Percentiles rank a stretch among this genome's conserved stretches.
These are phyloP conservation scores for Tineola bisselliella DNA, from an alignment of 2,888 invertebrate genomes.

Conservation along the genomic window DNA sequence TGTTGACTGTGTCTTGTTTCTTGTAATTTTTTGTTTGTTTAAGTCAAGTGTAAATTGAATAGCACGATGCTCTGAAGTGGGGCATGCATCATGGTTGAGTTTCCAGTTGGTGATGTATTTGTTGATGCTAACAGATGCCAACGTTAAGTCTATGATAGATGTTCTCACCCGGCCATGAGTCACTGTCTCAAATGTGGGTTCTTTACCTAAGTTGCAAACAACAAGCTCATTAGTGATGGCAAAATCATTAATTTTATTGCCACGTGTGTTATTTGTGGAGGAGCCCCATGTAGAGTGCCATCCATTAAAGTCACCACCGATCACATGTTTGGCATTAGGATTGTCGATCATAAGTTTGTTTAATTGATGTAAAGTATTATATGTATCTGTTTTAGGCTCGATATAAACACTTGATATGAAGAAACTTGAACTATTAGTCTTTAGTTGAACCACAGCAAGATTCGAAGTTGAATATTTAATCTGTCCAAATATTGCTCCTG, in stretches of 20 bases:
- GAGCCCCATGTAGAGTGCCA: constrained; percentile 21
- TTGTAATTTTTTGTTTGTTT: too few relatives aligned
- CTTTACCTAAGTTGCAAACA: constrained; percentile 15
- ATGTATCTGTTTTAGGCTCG: not conserved
- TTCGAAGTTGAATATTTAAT: constrained; percentile 12
- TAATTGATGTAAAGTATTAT: not conserved
- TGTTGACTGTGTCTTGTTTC: too few relatives aligned
- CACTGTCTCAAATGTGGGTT: constrained; percentile 17
- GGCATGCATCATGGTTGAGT: constrained; percentile 10
- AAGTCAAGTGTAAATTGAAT: constrained; percentile 13
- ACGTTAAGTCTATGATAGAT: constrained; percentile 17
- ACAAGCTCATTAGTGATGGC: constrained; percentile 14
- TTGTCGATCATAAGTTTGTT: not conserved
- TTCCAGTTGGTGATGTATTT: constrained; percentile 15
- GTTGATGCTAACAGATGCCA: not conserved
- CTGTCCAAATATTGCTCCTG: constrained; percentile 9
- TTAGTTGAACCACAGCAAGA: not conserved
- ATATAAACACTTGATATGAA: not conserved
- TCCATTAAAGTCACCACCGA: constrained; percentile 22
- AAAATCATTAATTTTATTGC: constrained; percentile 8
- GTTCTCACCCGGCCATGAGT: constrained; percentile 8
- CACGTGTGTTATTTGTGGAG: constrained; percentile 14
- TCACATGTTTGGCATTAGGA: not conserved
- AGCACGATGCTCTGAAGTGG: constrained; percentile 15
- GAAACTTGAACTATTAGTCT: not conserved